Evolutionary conservation across 1,140 invertebrate species (phyloP), one percentile per base, ranked within the genome.

Genomic region (Hypsibius dujardini): DNA sequence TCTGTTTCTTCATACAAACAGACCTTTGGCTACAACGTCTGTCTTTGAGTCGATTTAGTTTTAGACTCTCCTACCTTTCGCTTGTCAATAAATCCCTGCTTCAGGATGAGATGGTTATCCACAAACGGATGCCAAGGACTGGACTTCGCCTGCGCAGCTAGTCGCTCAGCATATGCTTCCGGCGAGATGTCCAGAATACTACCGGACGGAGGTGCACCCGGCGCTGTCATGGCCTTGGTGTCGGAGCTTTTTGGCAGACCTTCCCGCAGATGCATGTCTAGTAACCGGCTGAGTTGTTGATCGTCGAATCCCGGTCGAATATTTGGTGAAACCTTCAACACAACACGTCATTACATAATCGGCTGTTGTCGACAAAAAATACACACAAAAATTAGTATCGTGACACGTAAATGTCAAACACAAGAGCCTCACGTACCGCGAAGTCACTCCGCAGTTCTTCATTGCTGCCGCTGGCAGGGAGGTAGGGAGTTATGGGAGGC

Each of bases 51-150:
- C n/a, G 50, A 56, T 56, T 56, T 56, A 56, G n/a, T 12, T 56
- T 56, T 12, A 12, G 56, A 69, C 46, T 71, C 15, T n/a, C 59
- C 71, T 71, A 84, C 84, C 80, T 95, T 96, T 73, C 90, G 83
- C 79, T 98, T 98, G 77, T 95, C 92, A 46, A 98, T 85, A 56
- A 94, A 83, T 0, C 95, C 95, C 78, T 93, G 88, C 79, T 96
- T 96, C 7, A 98, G 77, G 73, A 98, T 97, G 12, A 98, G 82
- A 78, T 96, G 89, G 47, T 87, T 86, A 70, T 90, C 86, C 15
- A 95, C 92, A 78, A 95, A 91, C 69, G 82, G 80, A 77, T 95
- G 86, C 85, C 88, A 97, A 75, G 86, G 85, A 79, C 87, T 91
- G 71, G 84, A 84, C 71, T 81, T 80, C 73, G 84, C 84, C 81